Evolutionary conservation across 2,888 invertebrate species (phyloP).

Genomic region (Platerodrilus igneus): DNA sequence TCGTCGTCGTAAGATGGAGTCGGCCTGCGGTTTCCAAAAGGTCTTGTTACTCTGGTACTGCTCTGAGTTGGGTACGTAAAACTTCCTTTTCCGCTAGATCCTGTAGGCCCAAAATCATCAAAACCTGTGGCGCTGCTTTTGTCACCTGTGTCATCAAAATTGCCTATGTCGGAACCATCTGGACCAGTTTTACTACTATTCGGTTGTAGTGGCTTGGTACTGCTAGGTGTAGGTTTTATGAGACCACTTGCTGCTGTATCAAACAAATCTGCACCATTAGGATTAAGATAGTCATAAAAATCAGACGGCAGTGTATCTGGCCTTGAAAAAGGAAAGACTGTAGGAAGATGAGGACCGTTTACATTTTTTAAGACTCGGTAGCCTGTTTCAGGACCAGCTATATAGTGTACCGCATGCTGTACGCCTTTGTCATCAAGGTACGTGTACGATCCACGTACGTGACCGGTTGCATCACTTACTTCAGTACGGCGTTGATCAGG

Average conservation of each 20-base stretch:
- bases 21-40: too few relatives aligned
- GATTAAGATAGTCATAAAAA: conserved; percentile 37
- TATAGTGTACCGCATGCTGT: conserved; percentile 71
- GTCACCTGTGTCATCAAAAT: too few relatives aligned
- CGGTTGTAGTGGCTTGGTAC: conserved; percentile 14
- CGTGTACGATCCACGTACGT: conserved; percentile 72
- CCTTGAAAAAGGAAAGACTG: conserved; percentile 53
- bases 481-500: conserved; percentile 74
- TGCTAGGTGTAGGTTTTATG: too few relatives aligned
- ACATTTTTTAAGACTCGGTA: conserved; percentile 69
- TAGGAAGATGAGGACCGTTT: conserved; percentile 61
- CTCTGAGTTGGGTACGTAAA: conserved; percentile 2
- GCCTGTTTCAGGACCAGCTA: conserved; percentile 74
- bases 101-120: conserved; percentile 23
- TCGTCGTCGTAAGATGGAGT: conserved; percentile 14
- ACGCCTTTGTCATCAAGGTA: conserved; percentile 75
- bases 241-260: conserved; percentile 56
- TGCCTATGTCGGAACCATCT: conserved; percentile 12
- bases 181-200: conserved; percentile 13
- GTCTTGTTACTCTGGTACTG: too few relatives aligned
- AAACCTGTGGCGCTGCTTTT: too few relatives aligned
- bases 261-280: conserved; percentile 36
- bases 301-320: conserved; percentile 50
- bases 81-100: conserved; percentile 5
- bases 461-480: conserved; percentile 65